Evolutionary conservation across 2,797 vertebrate species (phyloP), one percentile per base, ranked within the genome.

Genomic region (Poeciliopsis gracilis): DNA sequence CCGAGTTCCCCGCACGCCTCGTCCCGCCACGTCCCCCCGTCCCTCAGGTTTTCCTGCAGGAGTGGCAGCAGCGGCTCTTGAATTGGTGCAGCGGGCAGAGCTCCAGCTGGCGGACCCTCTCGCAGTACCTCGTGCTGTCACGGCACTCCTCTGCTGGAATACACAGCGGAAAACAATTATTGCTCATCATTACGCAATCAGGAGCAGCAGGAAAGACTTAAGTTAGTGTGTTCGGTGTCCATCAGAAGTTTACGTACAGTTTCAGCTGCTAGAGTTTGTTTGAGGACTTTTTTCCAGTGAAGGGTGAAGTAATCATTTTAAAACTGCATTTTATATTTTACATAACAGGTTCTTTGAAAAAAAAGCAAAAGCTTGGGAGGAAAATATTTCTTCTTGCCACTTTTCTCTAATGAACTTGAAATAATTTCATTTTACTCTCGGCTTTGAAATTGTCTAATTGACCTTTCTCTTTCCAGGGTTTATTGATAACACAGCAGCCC

Each of bases 121-220:
- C 97, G 77, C 98, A 99, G 94, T 98, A 98, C 86, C 97, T 95
- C 18, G 97, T 99, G 89, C 97, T 98, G 93, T 99, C 98, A 88
- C 93, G 96, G 91, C 98, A 99, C 83, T 97, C 97, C 66, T 94
- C 97, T 96, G 93, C 85, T 90, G 85, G 80, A 80, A 85, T 2
- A 88, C 46, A 75, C 66, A 85, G n/a, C 25, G 0, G 7, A 23
- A 23, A 16, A 46, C n/a, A 45, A 25, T 45, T 45, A 71, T 7
- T 15, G 43, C 25, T 45, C 67, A 45, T 45, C 67, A 43, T 70
- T 70, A 46, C 5, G 15, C n/a, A 46, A 16, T 71, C 25, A 46
- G 5, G 25, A n/a, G 66, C 38, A 43, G 66, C 61, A 43, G 23
- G 5, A 67, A 38, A 38, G 36, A 43, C 66, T 69, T 69, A 41